phyloP scores from a whole-genome alignment of 1,140 invertebrate genomes.

The Orius laevigatus region DNA sequence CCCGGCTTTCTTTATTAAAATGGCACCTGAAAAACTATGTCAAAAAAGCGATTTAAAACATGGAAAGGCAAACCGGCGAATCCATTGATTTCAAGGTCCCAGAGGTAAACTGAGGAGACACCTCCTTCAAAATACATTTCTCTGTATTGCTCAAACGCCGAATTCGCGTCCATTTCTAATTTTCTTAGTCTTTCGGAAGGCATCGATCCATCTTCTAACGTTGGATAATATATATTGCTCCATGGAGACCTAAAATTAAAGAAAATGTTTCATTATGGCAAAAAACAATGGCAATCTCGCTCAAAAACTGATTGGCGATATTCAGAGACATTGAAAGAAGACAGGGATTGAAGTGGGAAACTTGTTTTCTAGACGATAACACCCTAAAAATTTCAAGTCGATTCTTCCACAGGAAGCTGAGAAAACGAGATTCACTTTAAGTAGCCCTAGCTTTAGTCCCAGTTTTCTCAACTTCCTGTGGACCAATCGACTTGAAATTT shows the following conservation, averaged over 20 bases:
- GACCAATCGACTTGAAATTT: too few species aligned
- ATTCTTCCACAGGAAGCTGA: too few species aligned
- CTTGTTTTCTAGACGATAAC: too few species aligned
- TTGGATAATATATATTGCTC: constrained; percentile 97
- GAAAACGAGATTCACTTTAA: too few species aligned
- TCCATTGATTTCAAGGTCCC: constrained; percentile 81
- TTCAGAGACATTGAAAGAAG: too few species aligned
- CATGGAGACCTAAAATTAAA: constrained; percentile 78
- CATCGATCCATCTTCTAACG: constrained; percentile 94
- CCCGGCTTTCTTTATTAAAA: constrained; percentile 96
- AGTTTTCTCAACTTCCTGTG: too few species aligned
- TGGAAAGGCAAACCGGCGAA: constrained; percentile 57
- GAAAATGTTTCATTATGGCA: too few species aligned
- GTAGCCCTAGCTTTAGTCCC: too few species aligned
- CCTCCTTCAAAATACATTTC: constrained; percentile 99
- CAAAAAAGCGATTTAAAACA: background rate
- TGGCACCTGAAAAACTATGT: constrained; percentile 52
- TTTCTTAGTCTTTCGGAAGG: constrained; percentile 90
- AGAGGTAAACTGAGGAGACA: constrained; percentile 96
- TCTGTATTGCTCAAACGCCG: constrained; percentile 95
- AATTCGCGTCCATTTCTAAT: constrained; percentile 94
- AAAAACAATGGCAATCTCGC: too few species aligned
- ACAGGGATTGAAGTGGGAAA: too few species aligned
- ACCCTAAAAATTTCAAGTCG: too few species aligned
- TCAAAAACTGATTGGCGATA: too few species aligned